Base-by-base conservation (phyloP, 2,797 vertebrate genomes). In the Anas georgica region DNA sequence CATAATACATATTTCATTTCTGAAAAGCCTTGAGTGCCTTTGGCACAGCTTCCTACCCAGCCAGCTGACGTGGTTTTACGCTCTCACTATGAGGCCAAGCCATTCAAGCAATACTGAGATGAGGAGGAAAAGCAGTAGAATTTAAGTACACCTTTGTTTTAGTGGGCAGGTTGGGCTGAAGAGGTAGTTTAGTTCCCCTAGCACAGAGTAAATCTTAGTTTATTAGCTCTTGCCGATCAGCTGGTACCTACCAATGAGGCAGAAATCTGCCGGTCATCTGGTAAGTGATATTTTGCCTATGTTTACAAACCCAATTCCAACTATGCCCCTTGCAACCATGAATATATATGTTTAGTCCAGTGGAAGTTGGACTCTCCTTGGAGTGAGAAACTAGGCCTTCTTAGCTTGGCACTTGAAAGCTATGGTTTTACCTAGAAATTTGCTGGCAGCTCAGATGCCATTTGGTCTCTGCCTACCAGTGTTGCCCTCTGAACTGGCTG, bases 61-160 rank as follows among this genome's bases (percentile, higher is more conserved):
- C n/a, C 33, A 2, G 13, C 37, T 64, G 15, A 8, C 12, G 0
- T 45, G 69, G 11, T 79, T 67, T 64, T 48, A 15, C 0, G 0
- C 29, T 68, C 37, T 63, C 29, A 11, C 13, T 10, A 9, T 6
- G 22, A 48, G 41, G 43, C 62, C 16, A 37, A 43, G 35, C 9
- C 1, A 1, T 17, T 48, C 45, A 37, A 46, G 67, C 43, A 54
- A 43, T n/a, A 17, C 26, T 13, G 33, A 52, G 55, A 25, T 5
- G 18, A 62, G 73, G 50, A 62, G 35, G 17, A 43, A 37, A 35
- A 56, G 21, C 41, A 64, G 59, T 41, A 37, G 59, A 55, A 18
- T n/a, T 52, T 7, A 39, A 35, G 62, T 22, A 12, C 20, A 45
- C 64, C 59, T 83, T 54, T 83, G 56, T 35, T 79, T 64, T 25